Evolutionary conservation across 2,113 vertebrate genomes (phyloP).

Genomic region (Bostrychus sinensis): DNA sequence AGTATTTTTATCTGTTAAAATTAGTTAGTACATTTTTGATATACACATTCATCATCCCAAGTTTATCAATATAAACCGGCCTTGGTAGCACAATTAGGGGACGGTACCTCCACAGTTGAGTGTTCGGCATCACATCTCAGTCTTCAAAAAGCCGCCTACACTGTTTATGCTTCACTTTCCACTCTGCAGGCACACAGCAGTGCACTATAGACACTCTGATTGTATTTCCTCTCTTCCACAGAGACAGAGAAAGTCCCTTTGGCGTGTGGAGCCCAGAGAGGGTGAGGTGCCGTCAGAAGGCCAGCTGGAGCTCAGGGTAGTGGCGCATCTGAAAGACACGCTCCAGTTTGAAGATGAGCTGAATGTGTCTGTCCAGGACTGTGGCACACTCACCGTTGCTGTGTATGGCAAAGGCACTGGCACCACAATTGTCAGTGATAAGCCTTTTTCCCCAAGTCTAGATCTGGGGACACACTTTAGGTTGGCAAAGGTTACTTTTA

Average conservation of each 20-base stretch:
- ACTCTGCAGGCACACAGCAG: not conserved
- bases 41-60: slow-evolving; percentile 28
- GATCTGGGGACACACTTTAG: slow-evolving; percentile 86
- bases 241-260: slow-evolving; percentile 71
- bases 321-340: slow-evolving; percentile 82
- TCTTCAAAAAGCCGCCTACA: slow-evolving; percentile 7
- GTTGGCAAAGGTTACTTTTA: no score
- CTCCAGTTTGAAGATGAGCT: slow-evolving; percentile 78
- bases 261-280: slow-evolving; percentile 81
- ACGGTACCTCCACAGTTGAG: slow-evolving; percentile 18
- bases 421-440: slow-evolving; percentile 85
- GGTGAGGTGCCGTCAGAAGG: slow-evolving; percentile 76
- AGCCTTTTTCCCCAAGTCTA: slow-evolving; percentile 80
- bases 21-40: slow-evolving; percentile 45
- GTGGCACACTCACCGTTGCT: slow-evolving; percentile 63
- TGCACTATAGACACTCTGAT: slow-evolving; percentile 1
- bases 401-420: slow-evolving; percentile 82
- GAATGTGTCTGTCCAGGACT: slow-evolving; percentile 76
- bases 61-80: not conserved
- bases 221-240: slow-evolving; percentile 58
- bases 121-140: slow-evolving; percentile 38
- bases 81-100: slow-evolving; percentile 11
- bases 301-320: slow-evolving; percentile 71
- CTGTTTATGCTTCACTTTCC: not conserved
- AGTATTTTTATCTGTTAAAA: slow-evolving; percentile 10